Percentiles rank a stretch among this genome's conserved stretches.
These are phyloP conservation scores for Acanthiza pusilla DNA, from an alignment of 2,797 vertebrate species.

Conservation along the genomic window DNA sequence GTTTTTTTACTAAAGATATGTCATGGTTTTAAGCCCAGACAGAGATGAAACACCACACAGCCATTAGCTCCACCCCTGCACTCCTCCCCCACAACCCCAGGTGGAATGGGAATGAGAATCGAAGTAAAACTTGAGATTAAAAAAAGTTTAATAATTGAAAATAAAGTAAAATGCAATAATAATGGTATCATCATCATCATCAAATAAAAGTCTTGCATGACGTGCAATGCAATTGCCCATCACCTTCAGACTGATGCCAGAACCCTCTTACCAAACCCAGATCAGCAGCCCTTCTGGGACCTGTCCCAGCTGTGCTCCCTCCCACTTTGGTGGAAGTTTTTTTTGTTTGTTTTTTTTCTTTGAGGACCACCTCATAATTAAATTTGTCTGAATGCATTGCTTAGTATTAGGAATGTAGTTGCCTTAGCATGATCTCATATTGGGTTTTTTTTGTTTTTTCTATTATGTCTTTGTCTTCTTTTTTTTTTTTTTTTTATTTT, in stretches of 20 bases:
- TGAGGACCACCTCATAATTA: background rate
- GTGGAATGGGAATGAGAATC: background rate
- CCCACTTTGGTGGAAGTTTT: background rate
- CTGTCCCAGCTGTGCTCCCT: background rate
- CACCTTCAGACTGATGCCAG: background rate
- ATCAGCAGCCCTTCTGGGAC: background rate
- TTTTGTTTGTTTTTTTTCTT: background rate
- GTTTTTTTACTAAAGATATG: background rate
- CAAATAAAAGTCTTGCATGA: background rate
- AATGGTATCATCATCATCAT: background rate
- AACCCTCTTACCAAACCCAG: background rate
- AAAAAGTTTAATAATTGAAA: background rate
- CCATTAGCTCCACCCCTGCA: background rate
- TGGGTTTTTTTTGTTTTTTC: background rate
- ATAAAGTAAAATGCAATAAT: background rate
- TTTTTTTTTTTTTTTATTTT: background rate
- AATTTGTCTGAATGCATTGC: background rate
- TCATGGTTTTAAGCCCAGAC: background rate
- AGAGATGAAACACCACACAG: background rate
- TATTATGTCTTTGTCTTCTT: background rate
- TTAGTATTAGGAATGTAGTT: background rate
- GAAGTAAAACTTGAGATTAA: background rate
- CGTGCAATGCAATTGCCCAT: background rate
- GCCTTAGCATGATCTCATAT: accelerated
- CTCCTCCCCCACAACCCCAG: background rate